A percentile compares a stretch with the other conserved stretches of the same genome.
These are phyloP conservation scores for Drosophila pruinosa DNA, from an alignment of 1,140 invertebrate genomes.

Conservation along the genomic window DNA sequence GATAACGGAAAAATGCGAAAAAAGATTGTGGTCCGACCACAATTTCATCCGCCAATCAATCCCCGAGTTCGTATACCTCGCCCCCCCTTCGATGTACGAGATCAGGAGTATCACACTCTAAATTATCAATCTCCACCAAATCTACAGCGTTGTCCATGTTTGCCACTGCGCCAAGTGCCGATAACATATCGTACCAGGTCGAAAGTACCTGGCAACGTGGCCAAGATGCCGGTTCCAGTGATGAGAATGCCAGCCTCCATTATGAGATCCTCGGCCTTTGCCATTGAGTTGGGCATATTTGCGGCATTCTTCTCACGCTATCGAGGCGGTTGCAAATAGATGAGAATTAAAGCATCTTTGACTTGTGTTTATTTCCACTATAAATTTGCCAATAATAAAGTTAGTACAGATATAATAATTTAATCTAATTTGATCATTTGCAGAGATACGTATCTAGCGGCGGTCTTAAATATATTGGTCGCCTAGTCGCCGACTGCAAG, in stretches of 20 bases:
- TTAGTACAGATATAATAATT: slow-evolving; percentile 1
- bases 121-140: slow-evolving; percentile 7
- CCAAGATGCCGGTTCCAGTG: background rate
- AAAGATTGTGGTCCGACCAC: background rate
- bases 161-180: background rate
- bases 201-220: background rate
- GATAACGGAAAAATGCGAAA: background rate
- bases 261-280: slow-evolving; percentile 36
- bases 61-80: slow-evolving; percentile 52
- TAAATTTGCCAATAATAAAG: slow-evolving; percentile 22
- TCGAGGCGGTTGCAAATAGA: slow-evolving; percentile 13
- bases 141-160: background rate
- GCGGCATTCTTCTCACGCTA: slow-evolving; percentile 38
- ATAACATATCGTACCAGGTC: slow-evolving; percentile 2
- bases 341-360: background rate
- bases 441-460: slow-evolving; percentile 41
- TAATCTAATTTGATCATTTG: slow-evolving; percentile 27
- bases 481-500: slow-evolving; percentile 85
- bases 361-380: background rate
- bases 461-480: slow-evolving; percentile 84
- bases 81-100: slow-evolving; percentile 64
- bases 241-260: slow-evolving; percentile 16
- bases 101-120: slow-evolving; percentile 60
- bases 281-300: slow-evolving; percentile 53
- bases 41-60: slow-evolving; percentile 54